Base-by-base conservation (phyloP, 2,113 vertebrate species). In the Apteryx owenii region DNA sequence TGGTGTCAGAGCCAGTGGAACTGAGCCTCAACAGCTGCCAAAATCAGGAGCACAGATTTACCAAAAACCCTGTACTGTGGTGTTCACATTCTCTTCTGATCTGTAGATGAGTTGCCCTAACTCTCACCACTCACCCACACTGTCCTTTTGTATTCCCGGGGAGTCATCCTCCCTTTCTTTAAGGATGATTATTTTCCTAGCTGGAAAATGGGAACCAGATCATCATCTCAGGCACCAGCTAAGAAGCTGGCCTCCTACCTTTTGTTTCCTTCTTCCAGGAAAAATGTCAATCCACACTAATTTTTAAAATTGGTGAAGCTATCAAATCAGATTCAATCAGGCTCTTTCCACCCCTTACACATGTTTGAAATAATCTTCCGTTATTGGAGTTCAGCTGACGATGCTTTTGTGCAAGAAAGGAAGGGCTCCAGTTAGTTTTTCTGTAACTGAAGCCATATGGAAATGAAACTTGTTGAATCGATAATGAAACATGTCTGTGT, bases 381-480 rank as follows among this genome's bases (percentile, higher is more conserved):
- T 85, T 94, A 70, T 20, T 94, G 54, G 72, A 95, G 88, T 81
- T 91, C 56, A 95, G 93, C 97, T 97, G 95, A 94, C 25, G 5
- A 83, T 90, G 60, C 69, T 93, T 95, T 97, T 90, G 88, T 93
- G 76, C 46, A 68, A 88, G 93, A 86, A 95, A 95, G 91, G 88
- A 96, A 91, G 82, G 75, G 71, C 87, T 95, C 58, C 62, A 81
- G 70, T 62, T 81, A 92, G 89, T 66, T 93, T 89, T 89, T 91
- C 73, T 89, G 81, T 96, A 96, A 96, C 78, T 78, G 91, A 96
- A 96, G 89, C 94, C 96, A 97, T 94, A 96, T 79, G 94, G 96
- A 83, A 88, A 31, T 81, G 65, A 95, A 94, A 94, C 71, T 93
- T 94, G 85, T 96, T 97, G 94, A 94, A 94, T 83, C 93, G 95